Conservation (phyloP, 2,888 invertebrate genomes). For the Sarcophaga variegata region DNA sequence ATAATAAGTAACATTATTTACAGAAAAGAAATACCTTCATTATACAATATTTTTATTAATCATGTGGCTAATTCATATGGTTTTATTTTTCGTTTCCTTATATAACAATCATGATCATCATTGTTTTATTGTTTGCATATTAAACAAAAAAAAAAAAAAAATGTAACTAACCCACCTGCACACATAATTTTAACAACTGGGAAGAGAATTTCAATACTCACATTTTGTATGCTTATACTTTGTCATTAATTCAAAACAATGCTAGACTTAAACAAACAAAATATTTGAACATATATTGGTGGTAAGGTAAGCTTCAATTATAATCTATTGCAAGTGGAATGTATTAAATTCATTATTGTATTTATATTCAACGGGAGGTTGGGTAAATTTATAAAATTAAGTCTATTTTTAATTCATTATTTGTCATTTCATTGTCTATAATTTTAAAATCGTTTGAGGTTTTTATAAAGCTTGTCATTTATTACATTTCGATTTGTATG, state of each 20-base stretch:
- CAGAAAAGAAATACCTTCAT: neutral
- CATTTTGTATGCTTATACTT: slow-evolving; percentile 61
- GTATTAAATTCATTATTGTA: slow-evolving; percentile 24
- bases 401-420: too few relatives aligned
- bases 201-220: slow-evolving; percentile 54
- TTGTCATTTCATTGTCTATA: too few relatives aligned
- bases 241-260: slow-evolving; percentile 40
- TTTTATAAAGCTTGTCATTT: too few relatives aligned
- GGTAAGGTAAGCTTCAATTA: slow-evolving; percentile 62
- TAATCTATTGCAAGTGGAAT: slow-evolving; percentile 28
- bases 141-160: slow-evolving; percentile 19
- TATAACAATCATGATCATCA: slow-evolving; percentile 10
- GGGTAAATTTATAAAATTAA: too few relatives aligned
- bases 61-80: neutral
- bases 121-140: slow-evolving; percentile 41
- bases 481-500: too few relatives aligned
- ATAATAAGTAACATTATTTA: neutral
- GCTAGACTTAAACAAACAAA: slow-evolving; percentile 53
- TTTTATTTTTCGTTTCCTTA: neutral
- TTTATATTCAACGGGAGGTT: neutral
- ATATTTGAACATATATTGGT: slow-evolving; percentile 39
- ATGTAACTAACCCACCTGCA: slow-evolving; percentile 57
- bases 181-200: slow-evolving; percentile 40
- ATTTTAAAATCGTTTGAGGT: too few relatives aligned
- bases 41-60: slow-evolving; percentile 21